These are phyloP conservation scores for Tringa solitaria DNA, from an alignment of 2,113 vertebrate genomes.

Conservation along the genomic window DNA sequence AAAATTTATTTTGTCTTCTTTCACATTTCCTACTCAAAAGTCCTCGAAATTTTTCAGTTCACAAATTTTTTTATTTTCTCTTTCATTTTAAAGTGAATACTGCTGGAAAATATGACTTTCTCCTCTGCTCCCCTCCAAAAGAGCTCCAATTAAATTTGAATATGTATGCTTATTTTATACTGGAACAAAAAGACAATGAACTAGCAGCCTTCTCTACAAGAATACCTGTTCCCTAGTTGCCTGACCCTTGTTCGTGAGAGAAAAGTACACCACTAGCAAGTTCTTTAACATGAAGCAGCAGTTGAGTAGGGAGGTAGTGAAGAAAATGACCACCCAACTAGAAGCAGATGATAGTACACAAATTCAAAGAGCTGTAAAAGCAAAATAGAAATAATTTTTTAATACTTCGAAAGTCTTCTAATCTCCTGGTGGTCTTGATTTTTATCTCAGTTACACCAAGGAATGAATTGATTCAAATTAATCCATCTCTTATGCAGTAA, in stretches of 20 bases:
- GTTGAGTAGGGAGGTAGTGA: not conserved
- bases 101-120: not conserved
- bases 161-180: not conserved
- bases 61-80: not conserved
- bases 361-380: not conserved
- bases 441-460: conserved; percentile 9
- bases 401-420: not conserved
- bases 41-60: not conserved
- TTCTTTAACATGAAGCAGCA: not conserved
- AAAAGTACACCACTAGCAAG: not conserved
- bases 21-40: not conserved
- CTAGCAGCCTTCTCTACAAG: not conserved
- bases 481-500: not conserved
- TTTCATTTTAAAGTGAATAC: not conserved
- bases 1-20: not conserved
- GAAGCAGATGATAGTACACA: not conserved
- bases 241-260: not conserved
- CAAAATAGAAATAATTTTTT: not conserved
- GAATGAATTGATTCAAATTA: not conserved
- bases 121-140: not conserved
- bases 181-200: not conserved
- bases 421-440: conserved; percentile 31
- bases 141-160: not conserved
- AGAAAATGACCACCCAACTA: conserved; percentile 6
- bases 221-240: not conserved